Evolutionary conservation across 2,797 vertebrate species (phyloP), one percentile per base, ranked within the genome.

Genomic region (Gymnodraco acuticeps): DNA sequence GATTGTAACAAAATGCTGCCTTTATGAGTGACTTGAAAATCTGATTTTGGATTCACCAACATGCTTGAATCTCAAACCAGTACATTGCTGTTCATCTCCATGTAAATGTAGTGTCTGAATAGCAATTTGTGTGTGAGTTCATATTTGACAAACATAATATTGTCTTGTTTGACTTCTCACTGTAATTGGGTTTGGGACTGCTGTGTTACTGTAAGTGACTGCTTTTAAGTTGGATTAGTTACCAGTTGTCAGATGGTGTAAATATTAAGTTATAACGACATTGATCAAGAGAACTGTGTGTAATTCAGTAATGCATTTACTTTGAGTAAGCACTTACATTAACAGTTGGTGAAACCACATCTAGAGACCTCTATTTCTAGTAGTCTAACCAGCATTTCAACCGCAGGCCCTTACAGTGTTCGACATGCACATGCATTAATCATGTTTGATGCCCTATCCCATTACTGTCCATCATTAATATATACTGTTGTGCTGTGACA

Each of bases 381-480:
- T 53, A n/a, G 31, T 69, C 60, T 31, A 27, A 62, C 42, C n/a
- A 54, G 5, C 52, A 41, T 43, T 27, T 45, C n/a, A 45, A 50
- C 56, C 38, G 15, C 11, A 62, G 48, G 31, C 54, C 11, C 19
- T 73, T 6, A 55, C 45, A 71, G 53, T 63, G 47, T 65, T n/a
- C 64, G 14, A 70, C 14, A 43, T 16, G 60, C 46, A 59, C 15
- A 61, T 3, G 70, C 56, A 46, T 52, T 48, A 50, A 73, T 76
- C 53, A 55, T 70, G 13, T 51, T 42, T 63, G 16, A 64, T 73
- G 38, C 55, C 54, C 71, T n/a, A 51, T 67, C 19, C 58, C 64
- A 8, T 55, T 84, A 55, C 64, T 75, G 50, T 43, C 59, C 38
- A 66, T 70, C 61, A 42, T 55, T 55, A 52, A 59, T 27, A 67